Conservation (phyloP, 2,797 vertebrate species). For the Tokudaia tokunoshimensis region DNA sequence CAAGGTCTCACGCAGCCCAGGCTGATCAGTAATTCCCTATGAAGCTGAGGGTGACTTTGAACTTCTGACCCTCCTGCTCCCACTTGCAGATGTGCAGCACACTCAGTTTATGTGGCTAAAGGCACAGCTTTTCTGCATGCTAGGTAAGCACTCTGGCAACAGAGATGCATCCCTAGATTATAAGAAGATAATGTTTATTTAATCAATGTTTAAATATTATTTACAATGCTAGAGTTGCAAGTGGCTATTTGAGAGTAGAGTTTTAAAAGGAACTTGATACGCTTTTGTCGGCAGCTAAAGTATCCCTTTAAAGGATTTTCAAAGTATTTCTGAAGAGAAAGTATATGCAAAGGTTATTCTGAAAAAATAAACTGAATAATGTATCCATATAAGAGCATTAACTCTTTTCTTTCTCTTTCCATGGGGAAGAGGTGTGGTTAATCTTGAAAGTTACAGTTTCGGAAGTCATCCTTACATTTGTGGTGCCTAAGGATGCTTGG, state of each 20-base stretch:
- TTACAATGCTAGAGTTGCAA: background rate
- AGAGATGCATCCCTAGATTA: background rate
- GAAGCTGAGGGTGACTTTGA: background rate
- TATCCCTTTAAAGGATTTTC: constrained; percentile 14
- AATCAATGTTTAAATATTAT: background rate
- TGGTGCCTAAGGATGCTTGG: background rate
- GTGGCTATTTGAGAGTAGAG: background rate
- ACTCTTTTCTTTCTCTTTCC: constrained; percentile 25
- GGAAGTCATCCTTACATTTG: constrained; percentile 26
- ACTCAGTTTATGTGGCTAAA: background rate
- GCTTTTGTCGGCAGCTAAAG: background rate
- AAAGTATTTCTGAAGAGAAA: background rate
- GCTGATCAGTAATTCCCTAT: background rate
- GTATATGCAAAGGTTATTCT: background rate
- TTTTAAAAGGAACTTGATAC: constrained; percentile 18
- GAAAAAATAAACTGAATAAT: constrained; percentile 38
- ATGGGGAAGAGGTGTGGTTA: background rate
- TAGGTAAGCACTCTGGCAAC: background rate
- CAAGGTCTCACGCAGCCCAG: background rate
- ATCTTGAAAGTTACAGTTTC: background rate
- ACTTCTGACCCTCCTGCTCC: background rate
- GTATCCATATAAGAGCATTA: constrained; percentile 18
- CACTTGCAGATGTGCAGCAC: background rate
- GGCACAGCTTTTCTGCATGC: background rate
- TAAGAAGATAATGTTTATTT: background rate